Conservation (phyloP, 2,888 invertebrate genomes). For the Cosmia pyralina region DNA sequence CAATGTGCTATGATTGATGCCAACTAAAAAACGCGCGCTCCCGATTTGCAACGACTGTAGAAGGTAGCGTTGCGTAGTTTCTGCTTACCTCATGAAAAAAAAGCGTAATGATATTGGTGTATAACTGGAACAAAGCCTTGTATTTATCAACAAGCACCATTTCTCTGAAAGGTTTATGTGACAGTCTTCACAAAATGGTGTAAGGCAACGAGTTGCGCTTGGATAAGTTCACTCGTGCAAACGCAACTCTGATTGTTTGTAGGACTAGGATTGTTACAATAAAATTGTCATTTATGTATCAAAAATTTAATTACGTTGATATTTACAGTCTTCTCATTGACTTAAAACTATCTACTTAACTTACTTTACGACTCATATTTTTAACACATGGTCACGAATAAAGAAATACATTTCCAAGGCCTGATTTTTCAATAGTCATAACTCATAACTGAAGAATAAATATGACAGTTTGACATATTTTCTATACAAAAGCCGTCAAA, state of each 20-base stretch:
- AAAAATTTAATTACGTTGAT: constrained; percentile 41
- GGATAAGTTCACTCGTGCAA: not conserved
- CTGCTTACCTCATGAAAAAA: not conserved
- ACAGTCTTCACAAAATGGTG: not conserved
- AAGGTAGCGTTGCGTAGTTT: not conserved
- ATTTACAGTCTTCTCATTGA: constrained; percentile 55
- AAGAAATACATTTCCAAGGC: too few relatives aligned
- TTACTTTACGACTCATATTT: constrained; percentile 3
- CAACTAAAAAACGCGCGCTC: not conserved
- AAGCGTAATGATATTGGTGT: not conserved
- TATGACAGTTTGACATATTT: too few relatives aligned
- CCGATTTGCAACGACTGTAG: not conserved
- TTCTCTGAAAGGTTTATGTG: not conserved
- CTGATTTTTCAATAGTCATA: too few relatives aligned
- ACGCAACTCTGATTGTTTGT: not conserved
- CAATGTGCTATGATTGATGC: not conserved
- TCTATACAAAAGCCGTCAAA: too few relatives aligned
- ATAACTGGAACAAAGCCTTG: constrained; percentile 46
- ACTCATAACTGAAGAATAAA: too few relatives aligned
- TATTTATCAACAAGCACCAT: constrained; percentile 13
- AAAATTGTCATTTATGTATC: constrained; percentile 17
- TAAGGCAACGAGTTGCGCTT: not conserved
- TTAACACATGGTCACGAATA: too few relatives aligned
- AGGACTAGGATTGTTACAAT: constrained; percentile 12
- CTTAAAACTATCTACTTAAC: constrained; percentile 27